phyloP scores from a whole-genome alignment of 2,888 invertebrate species.

The Trichopoda pennipes region DNA sequence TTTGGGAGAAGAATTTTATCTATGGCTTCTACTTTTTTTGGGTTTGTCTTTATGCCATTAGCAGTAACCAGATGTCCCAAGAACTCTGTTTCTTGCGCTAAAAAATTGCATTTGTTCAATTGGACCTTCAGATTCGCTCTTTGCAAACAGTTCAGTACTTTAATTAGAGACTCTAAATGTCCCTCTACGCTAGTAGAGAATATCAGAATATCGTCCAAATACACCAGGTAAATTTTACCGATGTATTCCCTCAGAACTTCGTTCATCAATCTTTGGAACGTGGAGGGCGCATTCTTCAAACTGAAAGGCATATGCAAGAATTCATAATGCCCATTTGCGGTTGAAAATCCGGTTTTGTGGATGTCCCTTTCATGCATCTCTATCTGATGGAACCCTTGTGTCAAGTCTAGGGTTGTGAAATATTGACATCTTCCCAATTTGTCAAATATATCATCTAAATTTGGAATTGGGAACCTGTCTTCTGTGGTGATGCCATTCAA shows the following conservation, averaged over 20 bases:
- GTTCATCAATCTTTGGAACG: too few species aligned
- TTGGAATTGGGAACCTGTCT: conserved; percentile 89
- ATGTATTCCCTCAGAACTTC: too few species aligned
- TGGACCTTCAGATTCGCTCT: not conserved
- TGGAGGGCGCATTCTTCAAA: too few species aligned
- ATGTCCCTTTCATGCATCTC: not conserved
- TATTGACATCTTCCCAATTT: not conserved
- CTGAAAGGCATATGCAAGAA: too few species aligned
- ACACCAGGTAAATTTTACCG: not conserved
- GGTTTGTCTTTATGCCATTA: too few species aligned
- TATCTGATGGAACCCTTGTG: not conserved
- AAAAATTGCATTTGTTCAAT: not conserved
- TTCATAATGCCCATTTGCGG: too few species aligned
- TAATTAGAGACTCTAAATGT: not conserved
- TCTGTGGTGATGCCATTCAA: conserved; percentile 70
- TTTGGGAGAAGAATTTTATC: too few species aligned
- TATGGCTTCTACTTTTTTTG: too few species aligned
- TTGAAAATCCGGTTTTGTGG: not conserved
- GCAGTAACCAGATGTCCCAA: not conserved
- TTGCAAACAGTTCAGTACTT: not conserved
- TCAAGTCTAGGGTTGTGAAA: not conserved
- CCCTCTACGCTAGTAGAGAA: conserved; percentile 2
- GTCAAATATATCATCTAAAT: conserved; percentile 79
- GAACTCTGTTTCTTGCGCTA: not conserved
- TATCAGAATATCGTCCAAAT: conserved; percentile 1